phyloP scores from a whole-genome alignment of 2,797 vertebrate genomes.

The Eutrigla gurnardus region DNA sequence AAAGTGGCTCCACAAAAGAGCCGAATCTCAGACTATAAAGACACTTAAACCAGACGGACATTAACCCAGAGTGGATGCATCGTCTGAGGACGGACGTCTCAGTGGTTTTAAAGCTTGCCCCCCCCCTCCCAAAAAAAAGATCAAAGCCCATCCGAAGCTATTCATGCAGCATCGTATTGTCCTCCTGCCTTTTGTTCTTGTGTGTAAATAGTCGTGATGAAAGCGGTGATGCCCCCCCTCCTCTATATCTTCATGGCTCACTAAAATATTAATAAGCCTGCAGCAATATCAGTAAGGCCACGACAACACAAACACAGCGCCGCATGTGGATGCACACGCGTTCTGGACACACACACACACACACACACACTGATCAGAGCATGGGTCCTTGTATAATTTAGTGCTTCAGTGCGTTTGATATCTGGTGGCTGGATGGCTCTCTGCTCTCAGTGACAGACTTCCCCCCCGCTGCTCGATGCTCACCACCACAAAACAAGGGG shows the following conservation, averaged over 20 bases:
- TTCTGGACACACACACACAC: conserved; percentile 13
- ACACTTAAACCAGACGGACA: neutral
- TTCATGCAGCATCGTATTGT: conserved; percentile 43
- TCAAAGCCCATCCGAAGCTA: conserved; percentile 64
- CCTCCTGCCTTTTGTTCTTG: conserved; percentile 58
- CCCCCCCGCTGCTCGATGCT: conserved; percentile 22
- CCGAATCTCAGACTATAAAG: conserved; percentile 13
- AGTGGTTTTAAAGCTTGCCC: conserved; percentile 40
- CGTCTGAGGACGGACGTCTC: conserved; percentile 32
- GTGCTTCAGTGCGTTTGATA: conserved; percentile 66
- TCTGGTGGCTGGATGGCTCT: conserved; percentile 38
- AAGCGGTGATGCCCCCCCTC: conserved; percentile 12
- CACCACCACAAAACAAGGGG: conserved; percentile 15
- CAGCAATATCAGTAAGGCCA: conserved; percentile 44
- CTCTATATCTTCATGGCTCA: conserved; percentile 51
- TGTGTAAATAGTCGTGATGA: conserved; percentile 68
- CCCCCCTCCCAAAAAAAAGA: conserved; percentile 27
- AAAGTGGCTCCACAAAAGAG: neutral
- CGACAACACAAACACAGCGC: conserved; percentile 33
- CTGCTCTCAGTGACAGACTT: conserved; percentile 46
- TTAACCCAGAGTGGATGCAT: neutral
- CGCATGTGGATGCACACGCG: conserved; percentile 23
- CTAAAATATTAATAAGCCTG: conserved; percentile 74
- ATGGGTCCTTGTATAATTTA: conserved; percentile 66
- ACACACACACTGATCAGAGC: conserved; percentile 29